phyloP scores from a whole-genome alignment of 1,140 invertebrate genomes.

The Drosophila watanabei region DNA sequence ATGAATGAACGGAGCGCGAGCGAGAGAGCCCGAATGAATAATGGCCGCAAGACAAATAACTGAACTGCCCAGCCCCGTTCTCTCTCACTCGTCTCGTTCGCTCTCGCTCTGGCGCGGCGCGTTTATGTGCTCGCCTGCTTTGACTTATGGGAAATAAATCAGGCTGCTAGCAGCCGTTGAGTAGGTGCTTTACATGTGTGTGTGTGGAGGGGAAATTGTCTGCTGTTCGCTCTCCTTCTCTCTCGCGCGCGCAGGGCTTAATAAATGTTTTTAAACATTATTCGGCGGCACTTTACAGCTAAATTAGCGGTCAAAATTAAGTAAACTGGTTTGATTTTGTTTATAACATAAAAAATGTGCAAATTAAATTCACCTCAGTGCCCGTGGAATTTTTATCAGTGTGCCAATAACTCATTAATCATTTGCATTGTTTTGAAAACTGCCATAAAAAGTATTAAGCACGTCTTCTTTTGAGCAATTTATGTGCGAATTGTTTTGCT shows the following conservation, averaged over 20 bases:
- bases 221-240: constrained; percentile 22
- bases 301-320: constrained; percentile 29
- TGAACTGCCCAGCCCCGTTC: constrained; percentile 71
- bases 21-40: constrained; percentile 76
- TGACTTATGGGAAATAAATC: constrained; percentile 83
- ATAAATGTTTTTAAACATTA: constrained; percentile 48
- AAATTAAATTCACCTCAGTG: not conserved
- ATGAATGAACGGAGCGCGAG: constrained; percentile 61
- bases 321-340: constrained; percentile 9
- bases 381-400: constrained; percentile 25
- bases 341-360: not conserved
- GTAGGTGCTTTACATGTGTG: constrained; percentile 31
- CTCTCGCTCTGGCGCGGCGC: constrained; percentile 52
- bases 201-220: constrained; percentile 49
- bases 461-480: constrained; percentile 65
- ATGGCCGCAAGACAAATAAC: constrained; percentile 85
- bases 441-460: constrained; percentile 69
- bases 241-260: constrained; percentile 21
- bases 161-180: constrained; percentile 58
- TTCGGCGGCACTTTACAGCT: constrained; percentile 30
- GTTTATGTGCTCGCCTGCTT: constrained; percentile 75
- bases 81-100: constrained; percentile 38
- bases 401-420: constrained; percentile 68
- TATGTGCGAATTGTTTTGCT: constrained; percentile 64
- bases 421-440: constrained; percentile 62